Conservation (phyloP, 2,797 vertebrate genomes). For the Thaleichthys pacificus region DNA sequence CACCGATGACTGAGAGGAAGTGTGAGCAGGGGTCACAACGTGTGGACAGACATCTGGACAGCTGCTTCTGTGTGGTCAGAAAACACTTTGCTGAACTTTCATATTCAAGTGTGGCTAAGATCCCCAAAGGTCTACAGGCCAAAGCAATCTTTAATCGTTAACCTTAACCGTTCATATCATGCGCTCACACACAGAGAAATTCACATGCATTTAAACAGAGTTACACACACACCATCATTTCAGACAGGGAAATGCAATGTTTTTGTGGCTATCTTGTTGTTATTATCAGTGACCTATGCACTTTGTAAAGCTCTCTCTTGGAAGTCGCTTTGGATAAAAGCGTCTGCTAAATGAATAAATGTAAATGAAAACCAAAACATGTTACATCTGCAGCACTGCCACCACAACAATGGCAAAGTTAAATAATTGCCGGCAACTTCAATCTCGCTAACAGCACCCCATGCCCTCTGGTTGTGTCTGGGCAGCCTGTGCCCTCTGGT, state of each 20-base stretch:
- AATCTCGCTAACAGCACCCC: not conserved
- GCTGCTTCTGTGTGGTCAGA: slow-evolving; percentile 40
- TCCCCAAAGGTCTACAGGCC: not conserved
- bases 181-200: slow-evolving; percentile 14
- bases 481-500: not conserved
- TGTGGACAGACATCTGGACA: slow-evolving; percentile 60
- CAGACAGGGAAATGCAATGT: too few species aligned
- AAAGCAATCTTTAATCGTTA: not conserved
- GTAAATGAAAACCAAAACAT: not conserved
- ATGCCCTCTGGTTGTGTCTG: not conserved
- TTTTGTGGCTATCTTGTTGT: too few species aligned
- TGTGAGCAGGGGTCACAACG: slow-evolving; percentile 19
- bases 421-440: slow-evolving; percentile 31
- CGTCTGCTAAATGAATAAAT: too few species aligned
- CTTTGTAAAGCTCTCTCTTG: too few species aligned
- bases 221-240: not conserved
- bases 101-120: not conserved
- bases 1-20: slow-evolving; percentile 15
- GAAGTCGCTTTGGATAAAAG: too few species aligned
- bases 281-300: too few species aligned
- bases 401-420: slow-evolving; percentile 21
- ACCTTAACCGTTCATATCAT: slow-evolving; percentile 17
- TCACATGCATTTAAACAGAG: not conserved
- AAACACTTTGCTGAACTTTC: slow-evolving; percentile 25
- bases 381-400: slow-evolving; percentile 2